phyloP scores from a whole-genome alignment of 2,888 invertebrate species.

The Homarus gammarus region DNA sequence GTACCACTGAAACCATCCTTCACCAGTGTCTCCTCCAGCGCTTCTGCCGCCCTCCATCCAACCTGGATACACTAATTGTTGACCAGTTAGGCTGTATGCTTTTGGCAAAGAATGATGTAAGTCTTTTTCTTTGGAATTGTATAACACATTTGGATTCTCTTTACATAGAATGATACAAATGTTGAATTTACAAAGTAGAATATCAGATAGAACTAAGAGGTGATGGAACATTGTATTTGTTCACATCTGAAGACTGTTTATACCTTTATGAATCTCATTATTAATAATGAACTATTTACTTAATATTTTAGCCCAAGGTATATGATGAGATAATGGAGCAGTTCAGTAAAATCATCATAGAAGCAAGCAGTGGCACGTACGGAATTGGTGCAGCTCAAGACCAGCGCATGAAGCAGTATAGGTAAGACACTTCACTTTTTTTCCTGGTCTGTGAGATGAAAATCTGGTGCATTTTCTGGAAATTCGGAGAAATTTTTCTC shows the following conservation, averaged over 20 bases:
- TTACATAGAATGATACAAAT: too few species aligned
- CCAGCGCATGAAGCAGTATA: slow-evolving; percentile 83
- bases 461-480: too few species aligned
- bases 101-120: slow-evolving; percentile 92
- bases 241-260: too few species aligned
- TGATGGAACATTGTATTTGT: too few species aligned
- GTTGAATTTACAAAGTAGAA: too few species aligned
- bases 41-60: slow-evolving; percentile 94
- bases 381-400: slow-evolving; percentile 80
- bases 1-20: slow-evolving; percentile 95
- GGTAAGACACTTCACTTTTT: slow-evolving; percentile 78
- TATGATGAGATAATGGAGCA: slow-evolving; percentile 98
- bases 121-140: slow-evolving; percentile 77
- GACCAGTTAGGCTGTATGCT: slow-evolving; percentile 99
- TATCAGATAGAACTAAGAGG: too few species aligned
- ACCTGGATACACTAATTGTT: slow-evolving; percentile 95
- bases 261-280: too few species aligned
- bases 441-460: too few species aligned
- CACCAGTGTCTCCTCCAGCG: slow-evolving; percentile 95
- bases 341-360: slow-evolving; percentile 96
- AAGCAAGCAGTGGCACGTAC: slow-evolving; percentile 79
- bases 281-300: too few species aligned
- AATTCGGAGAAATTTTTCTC: too few species aligned
- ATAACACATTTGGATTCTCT: neutral
- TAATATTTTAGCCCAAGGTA: slow-evolving; percentile 67